Evolutionary conservation across 2,797 vertebrate species (phyloP), one percentile per base, ranked within the genome.

Genomic region (Hybognathus amarus): DNA sequence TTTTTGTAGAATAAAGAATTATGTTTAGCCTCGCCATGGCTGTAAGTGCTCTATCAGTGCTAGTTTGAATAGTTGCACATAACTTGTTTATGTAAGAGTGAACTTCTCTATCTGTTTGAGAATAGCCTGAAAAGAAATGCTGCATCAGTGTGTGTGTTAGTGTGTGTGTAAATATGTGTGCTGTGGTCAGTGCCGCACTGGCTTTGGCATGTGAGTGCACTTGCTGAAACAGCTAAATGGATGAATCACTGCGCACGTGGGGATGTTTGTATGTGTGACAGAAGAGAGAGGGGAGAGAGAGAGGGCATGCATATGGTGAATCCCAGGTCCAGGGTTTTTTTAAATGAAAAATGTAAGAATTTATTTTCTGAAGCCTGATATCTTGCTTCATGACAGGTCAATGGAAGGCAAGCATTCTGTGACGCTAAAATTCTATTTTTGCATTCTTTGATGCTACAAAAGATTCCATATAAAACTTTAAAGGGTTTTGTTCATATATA

Each of bases 171-270:
- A 54, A 52, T 27, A 50, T 52, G 30, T 20, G n/a, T 59, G 74
- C n/a, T 61, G 47, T 75, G 73, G 73, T 76, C 15, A 59, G 52
- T 56, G 78, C 18, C 18, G 1, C 67, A 45, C 52, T 45, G 79
- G 74, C 6, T 54, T 68, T 66, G 47, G 42, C 36, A 30, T 83
- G 22, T 83, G 71, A 77, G 71, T 77, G 74, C 66, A 63, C 68
- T 70, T 79, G 76, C 69, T 79, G 61, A 69, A 68, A 80, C 83
- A 84, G 83, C 68, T 67, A 83, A 77, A 66, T 75, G 68, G 75
- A 64, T 81, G 79, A 63, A 63, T 84, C 77, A 30, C 33, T 67
- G 45, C 33, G 24, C 56, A 66, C 30, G 47, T 66, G 45, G 45
- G 77, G 38, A 68, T 81, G 79, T 73, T 50, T 82, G 40, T 78